Evolutionary conservation across 2,888 invertebrate species (phyloP).

Genomic region (Acheta domesticus): DNA sequence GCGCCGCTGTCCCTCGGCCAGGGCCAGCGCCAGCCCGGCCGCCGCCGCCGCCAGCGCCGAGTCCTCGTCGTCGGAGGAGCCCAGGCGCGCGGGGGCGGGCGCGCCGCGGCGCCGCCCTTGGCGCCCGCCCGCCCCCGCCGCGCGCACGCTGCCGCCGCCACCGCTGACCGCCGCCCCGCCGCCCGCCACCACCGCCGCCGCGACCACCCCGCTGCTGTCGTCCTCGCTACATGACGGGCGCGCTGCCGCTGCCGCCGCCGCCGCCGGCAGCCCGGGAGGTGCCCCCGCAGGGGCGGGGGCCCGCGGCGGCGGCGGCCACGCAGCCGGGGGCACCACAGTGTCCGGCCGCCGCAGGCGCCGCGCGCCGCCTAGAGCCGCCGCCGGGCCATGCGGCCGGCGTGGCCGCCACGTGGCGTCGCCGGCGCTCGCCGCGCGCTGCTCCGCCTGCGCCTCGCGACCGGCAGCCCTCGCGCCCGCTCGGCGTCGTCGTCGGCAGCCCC

Average conservation of each 20-base stretch:
- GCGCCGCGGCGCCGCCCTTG: conserved; percentile 40
- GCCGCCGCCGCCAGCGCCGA: conserved; percentile 30
- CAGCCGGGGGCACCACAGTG: conserved; percentile 51
- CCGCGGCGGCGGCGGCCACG: conserved; percentile 39
- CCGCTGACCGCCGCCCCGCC: conserved; percentile 36
- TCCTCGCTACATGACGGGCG: not conserved
- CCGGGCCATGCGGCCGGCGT: not conserved
- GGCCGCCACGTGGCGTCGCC: not conserved
- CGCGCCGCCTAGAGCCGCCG: conserved; percentile 41
- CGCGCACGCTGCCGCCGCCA: conserved; percentile 42
- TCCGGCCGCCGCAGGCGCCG: conserved; percentile 38
- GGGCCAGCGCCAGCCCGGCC: conserved; percentile 33
- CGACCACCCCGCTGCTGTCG: not conserved
- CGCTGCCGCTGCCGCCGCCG: conserved; percentile 29
- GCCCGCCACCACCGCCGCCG: not conserved
- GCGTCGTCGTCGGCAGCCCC: conserved; percentile 32
- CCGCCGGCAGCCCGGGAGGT: conserved; percentile 34
- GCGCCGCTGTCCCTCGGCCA: conserved; percentile 57
- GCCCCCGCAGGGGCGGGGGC: conserved; percentile 33
- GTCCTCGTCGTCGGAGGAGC: conserved; percentile 34
- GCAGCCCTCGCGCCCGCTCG: conserved; percentile 22
- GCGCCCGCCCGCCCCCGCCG: conserved; percentile 51
- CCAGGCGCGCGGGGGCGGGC: conserved; percentile 34
- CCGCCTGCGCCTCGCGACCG: not conserved
- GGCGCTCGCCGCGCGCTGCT: not conserved